A percentile compares a stretch with the other conserved stretches of the same genome.
Conservation (phyloP, 2,797 vertebrate species). For the Remorina albescens region DNA sequence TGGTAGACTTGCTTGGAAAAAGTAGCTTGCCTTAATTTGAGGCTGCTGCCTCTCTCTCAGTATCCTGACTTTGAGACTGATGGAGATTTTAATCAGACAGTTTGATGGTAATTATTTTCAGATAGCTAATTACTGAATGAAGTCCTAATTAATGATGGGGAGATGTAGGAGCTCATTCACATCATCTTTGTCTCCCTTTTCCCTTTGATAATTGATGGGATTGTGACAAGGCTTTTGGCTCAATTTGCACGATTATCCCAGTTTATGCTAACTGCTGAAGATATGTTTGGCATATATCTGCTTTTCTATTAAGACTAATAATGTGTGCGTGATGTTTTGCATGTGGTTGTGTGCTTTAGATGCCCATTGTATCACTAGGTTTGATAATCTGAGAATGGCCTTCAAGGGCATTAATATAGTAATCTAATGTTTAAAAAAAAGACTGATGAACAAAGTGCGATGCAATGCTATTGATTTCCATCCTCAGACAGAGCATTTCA, state of each 20-base stretch:
- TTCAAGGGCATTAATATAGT: constrained; percentile 54
- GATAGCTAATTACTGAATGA: constrained; percentile 72
- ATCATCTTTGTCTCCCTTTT: constrained; percentile 55
- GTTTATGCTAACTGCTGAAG: constrained; percentile 39
- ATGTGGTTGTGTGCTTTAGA: constrained; percentile 17
- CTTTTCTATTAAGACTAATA: constrained; percentile 9
- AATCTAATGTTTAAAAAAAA: constrained; percentile 67
- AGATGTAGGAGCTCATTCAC: constrained; percentile 44
- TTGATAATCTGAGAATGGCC: constrained; percentile 29
- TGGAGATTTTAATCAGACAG: constrained; percentile 76
- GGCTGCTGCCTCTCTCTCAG: constrained; percentile 43
- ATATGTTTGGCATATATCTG: constrained; percentile 20
- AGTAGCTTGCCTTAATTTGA: constrained; percentile 51
- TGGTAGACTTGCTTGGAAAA: constrained; percentile 43
- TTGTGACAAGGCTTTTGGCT: constrained; percentile 50
- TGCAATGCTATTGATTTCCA: constrained; percentile 77
- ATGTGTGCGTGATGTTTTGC: constrained; percentile 1
- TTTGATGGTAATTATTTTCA: constrained; percentile 79
- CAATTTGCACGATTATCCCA: constrained; percentile 51
- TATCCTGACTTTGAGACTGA: constrained; percentile 71
- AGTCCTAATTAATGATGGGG: constrained; percentile 69
- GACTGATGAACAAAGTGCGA: constrained; percentile 71
- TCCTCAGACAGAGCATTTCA: constrained; percentile 72
- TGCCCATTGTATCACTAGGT: constrained; percentile 33
- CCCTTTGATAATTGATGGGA: constrained; percentile 55